A percentile compares a stretch with the other conserved stretches of the same genome.
phyloP scores from a whole-genome alignment of 1,140 invertebrate species.

The Danaus plexippus region DNA sequence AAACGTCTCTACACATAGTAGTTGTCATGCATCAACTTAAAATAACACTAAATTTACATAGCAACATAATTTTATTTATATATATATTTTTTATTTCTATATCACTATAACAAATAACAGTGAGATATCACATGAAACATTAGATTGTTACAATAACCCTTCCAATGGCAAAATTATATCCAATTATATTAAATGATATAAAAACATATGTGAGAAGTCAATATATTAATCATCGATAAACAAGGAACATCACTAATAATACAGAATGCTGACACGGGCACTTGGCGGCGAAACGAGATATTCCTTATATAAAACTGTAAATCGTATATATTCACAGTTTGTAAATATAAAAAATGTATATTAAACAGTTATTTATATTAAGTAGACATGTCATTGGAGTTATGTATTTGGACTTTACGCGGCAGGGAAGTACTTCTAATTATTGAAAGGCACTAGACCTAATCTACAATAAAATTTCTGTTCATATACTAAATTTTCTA shows the following conservation, averaged over 20 bases:
- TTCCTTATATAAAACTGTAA: no score
- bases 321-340: no score
- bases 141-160: conserved; percentile 34
- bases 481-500: conserved; percentile 38
- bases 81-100: conserved; percentile 42
- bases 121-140: conserved; percentile 66
- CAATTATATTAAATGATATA: conserved; percentile 8
- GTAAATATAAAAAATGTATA: neutral
- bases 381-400: conserved; percentile 14
- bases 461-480: conserved; percentile 60
- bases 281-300: no score
- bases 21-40: conserved; percentile 60
- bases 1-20: conserved; percentile 34
- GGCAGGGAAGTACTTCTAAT: conserved; percentile 49
- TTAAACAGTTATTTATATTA: neutral
- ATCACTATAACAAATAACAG: conserved; percentile 68
- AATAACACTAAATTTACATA: conserved; percentile 43
- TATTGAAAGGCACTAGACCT: conserved; percentile 62
- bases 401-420: conserved; percentile 10
- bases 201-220: conserved; percentile 4
- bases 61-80: conserved; percentile 55
- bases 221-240: conserved; percentile 16
- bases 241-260: conserved; percentile 25
- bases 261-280: neutral
- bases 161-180: conserved; percentile 48